A percentile compares a stretch with the other conserved stretches of the same genome.
Evolutionary conservation across 1,140 invertebrate genomes (phyloP).

Genomic region (Charaxes varanes): DNA sequence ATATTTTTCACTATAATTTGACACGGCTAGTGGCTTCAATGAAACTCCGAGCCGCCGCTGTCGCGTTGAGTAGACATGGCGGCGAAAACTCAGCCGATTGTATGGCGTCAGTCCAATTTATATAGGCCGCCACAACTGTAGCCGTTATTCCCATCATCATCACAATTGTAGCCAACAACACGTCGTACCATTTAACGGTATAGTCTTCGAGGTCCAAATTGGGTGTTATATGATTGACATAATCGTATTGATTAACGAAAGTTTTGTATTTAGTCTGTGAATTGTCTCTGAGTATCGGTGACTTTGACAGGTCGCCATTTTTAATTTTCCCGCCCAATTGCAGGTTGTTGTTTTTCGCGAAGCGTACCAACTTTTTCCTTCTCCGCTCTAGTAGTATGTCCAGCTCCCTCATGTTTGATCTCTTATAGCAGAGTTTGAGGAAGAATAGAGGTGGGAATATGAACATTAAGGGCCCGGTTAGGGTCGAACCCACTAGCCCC

Average conservation of each 20-base stretch:
- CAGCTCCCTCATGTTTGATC: slow-evolving; percentile 18
- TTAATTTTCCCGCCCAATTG: slow-evolving; percentile 3
- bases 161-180: slow-evolving; percentile 64
- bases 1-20: background rate
- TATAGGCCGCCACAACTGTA: slow-evolving; percentile 77
- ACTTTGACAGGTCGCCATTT: slow-evolving; percentile 38
- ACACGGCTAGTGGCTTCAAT: slow-evolving; percentile 21
- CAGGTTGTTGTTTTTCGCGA: background rate
- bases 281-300: no score
- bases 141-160: slow-evolving; percentile 74
- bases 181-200: slow-evolving; percentile 48
- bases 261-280: slow-evolving; percentile 51
- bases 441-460: slow-evolving; percentile 91
- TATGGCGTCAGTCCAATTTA: slow-evolving; percentile 76
- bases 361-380: slow-evolving; percentile 2
- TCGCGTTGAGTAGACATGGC: slow-evolving; percentile 78
- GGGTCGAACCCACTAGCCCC: slow-evolving; percentile 88
- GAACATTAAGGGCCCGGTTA: slow-evolving; percentile 89
- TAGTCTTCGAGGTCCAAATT: slow-evolving; percentile 28
- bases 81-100: slow-evolving; percentile 76
- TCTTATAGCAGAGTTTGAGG: slow-evolving; percentile 74
- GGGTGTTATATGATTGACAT: slow-evolving; percentile 12
- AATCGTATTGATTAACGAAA: slow-evolving; percentile 31
- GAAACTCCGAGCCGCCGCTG: slow-evolving; percentile 54
- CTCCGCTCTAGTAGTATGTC: background rate